Percentiles rank a stretch among this genome's conserved stretches.
Evolutionary conservation across 2,113 vertebrate genomes (phyloP).

Genomic region (Galeopterus variegatus): DNA sequence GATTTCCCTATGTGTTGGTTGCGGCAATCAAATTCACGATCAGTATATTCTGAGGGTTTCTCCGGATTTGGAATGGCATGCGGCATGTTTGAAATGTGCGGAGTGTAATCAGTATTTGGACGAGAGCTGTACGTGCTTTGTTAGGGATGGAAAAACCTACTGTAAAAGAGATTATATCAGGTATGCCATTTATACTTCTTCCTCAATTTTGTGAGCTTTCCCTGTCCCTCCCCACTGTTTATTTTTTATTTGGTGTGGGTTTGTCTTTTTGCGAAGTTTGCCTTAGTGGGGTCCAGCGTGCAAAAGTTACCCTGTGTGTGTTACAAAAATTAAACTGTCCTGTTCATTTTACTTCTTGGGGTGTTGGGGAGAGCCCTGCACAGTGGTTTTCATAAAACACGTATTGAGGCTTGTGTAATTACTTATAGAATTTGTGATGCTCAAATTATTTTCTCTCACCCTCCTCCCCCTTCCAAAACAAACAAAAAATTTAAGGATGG

Average conservation of each 20-base stretch:
- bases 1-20: constrained; percentile 99
- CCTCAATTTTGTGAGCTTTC: constrained; percentile 62
- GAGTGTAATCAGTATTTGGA: constrained; percentile 99
- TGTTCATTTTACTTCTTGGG: constrained; percentile 41
- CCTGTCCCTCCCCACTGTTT: neutral
- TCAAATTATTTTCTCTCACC: constrained; percentile 51
- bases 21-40: constrained; percentile 99
- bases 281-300: neutral
- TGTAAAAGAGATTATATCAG: constrained; percentile 99
- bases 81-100: constrained; percentile 98
- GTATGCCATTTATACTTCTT: constrained; percentile 89
- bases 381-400: constrained; percentile 22
- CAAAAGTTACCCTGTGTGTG: constrained; percentile 67
- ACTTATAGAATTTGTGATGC: constrained; percentile 50
- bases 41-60: constrained; percentile 99
- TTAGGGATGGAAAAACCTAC: constrained; percentile 99
- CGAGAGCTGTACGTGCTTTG: constrained; percentile 99
- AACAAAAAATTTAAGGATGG: neutral
- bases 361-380: neutral
- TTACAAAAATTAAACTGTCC: constrained; percentile 63
- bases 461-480: constrained; percentile 35
- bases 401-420: constrained; percentile 15
- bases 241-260: constrained; percentile 25
- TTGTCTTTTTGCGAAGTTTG: constrained; percentile 29
- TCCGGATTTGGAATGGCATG: constrained; percentile 99